Conservation (phyloP, 2,797 vertebrate genomes). For the Labeo calbasu region DNA sequence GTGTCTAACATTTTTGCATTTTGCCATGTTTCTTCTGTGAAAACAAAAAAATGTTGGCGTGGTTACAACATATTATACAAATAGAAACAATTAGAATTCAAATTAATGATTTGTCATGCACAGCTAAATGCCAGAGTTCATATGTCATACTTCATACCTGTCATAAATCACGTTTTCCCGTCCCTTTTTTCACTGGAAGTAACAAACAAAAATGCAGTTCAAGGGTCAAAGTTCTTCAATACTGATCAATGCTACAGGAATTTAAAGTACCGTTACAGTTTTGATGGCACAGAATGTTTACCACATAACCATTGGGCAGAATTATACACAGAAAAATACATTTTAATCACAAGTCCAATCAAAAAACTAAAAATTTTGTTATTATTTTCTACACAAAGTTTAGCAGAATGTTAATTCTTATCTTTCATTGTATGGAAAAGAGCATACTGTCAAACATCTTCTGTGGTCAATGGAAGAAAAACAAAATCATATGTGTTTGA, state of each 20-base stretch:
- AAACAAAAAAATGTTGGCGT: constrained; percentile 8
- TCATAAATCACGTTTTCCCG: not conserved
- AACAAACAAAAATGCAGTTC: not conserved
- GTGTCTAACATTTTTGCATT: not conserved
- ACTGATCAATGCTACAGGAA: not conserved
- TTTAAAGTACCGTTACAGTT: not conserved
- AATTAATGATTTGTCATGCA: constrained; percentile 14
- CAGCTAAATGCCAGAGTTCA: not conserved
- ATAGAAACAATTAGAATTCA: not conserved
- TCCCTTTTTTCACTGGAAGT: not conserved
- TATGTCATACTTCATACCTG: not conserved
- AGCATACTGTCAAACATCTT: not conserved
- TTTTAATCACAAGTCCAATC: not conserved
- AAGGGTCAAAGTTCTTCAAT: constrained; percentile 7
- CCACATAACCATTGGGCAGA: not conserved
- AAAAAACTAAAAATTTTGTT: not conserved
- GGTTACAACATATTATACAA: not conserved
- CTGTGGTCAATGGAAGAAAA: not conserved
- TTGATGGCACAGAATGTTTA: not conserved
- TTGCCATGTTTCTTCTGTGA: not conserved
- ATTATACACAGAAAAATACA: too few relatives aligned
- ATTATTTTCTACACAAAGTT: not conserved
- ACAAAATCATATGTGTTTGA: not conserved
- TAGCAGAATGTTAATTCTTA: not conserved
- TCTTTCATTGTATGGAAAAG: not conserved